Percentiles rank a stretch among this genome's conserved stretches.
These are phyloP conservation scores for Enoplosus armatus DNA, from an alignment of 2,797 vertebrate species.

Conservation along the genomic window DNA sequence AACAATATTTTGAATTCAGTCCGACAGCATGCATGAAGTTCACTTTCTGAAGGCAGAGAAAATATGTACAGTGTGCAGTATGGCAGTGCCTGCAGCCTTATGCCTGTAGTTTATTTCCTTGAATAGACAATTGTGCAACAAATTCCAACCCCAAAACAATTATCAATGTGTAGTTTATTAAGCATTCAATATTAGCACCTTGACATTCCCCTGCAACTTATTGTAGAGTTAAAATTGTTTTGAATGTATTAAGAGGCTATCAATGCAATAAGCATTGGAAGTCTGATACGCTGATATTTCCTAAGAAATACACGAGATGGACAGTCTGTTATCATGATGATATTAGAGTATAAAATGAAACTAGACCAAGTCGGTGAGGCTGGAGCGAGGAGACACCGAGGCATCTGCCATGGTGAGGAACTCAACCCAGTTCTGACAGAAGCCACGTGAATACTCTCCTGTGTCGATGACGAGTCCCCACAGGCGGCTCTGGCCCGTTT, in stretches of 20 bases:
- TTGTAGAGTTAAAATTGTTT: not conserved
- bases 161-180: not conserved
- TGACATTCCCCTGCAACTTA: not conserved
- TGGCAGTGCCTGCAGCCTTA: conserved; percentile 14
- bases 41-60: conserved; percentile 16
- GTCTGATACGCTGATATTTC: conserved; percentile 6
- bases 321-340: not conserved
- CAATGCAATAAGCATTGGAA: conserved; percentile 16
- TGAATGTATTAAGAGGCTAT: not conserved
- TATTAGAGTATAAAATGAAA: conserved; percentile 26
- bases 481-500: conserved; percentile 86
- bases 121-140: not conserved
- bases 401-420: conserved; percentile 89
- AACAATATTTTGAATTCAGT: not conserved
- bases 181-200: not conserved
- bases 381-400: conserved; percentile 46
- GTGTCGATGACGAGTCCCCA: conserved; percentile 91
- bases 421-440: conserved; percentile 92
- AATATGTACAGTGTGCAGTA: not conserved
- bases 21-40: not conserved
- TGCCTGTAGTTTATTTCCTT: not conserved
- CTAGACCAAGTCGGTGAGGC: conserved; percentile 80
- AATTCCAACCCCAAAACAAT: not conserved
- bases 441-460: conserved; percentile 89
- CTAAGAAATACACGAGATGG: conserved; percentile 1